Conservation (phyloP, 2,113 vertebrate genomes). For the Galemys pyrenaicus region DNA sequence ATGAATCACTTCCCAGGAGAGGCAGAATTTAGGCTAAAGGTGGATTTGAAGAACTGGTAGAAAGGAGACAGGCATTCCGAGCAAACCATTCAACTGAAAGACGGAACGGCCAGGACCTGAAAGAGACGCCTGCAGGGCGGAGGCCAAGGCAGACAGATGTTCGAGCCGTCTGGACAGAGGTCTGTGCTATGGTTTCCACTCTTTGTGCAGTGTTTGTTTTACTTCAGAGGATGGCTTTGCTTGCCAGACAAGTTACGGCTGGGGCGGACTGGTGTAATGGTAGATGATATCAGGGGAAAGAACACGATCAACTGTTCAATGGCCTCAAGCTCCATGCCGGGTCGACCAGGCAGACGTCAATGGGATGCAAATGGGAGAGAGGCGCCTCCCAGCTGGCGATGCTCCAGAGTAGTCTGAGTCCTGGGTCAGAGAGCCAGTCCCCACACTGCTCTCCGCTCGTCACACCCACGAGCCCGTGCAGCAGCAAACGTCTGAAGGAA, state of each 20-base stretch:
- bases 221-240: neutral
- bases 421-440: neutral
- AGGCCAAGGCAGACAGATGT: neutral
- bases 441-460: neutral
- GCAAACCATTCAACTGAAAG: neutral
- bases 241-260: neutral
- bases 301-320: neutral
- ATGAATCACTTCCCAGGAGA: neutral
- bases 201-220: neutral
- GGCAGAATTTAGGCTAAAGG: neutral
- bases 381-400: neutral
- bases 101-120: neutral
- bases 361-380: neutral
- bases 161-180: too few relatives aligned
- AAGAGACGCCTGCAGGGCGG: neutral
- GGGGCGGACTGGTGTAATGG: neutral
- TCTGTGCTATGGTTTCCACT: neutral
- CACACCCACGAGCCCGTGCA: neutral
- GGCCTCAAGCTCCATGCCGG: neutral
- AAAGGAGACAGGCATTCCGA: neutral
- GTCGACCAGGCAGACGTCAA: too few relatives aligned
- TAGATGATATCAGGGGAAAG: neutral
- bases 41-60: neutral
- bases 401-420: neutral
- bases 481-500: neutral